These are phyloP conservation scores for Blastobasis adustella DNA, from an alignment of 2,888 invertebrate species.

Conservation along the genomic window DNA sequence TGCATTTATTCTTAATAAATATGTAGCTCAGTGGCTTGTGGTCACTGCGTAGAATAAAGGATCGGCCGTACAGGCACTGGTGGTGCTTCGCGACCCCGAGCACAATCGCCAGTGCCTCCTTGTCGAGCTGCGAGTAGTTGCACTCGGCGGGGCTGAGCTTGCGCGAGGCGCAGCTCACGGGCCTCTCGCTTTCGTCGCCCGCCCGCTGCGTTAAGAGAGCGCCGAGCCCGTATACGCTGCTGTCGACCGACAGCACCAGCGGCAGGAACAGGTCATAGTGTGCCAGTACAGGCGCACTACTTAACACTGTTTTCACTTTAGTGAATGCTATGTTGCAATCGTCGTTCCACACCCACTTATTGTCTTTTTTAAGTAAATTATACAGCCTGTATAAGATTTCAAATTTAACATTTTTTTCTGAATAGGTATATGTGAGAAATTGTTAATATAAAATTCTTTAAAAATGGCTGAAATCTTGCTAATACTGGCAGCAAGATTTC, in stretches of 20 bases:
- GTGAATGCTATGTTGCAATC: too few species aligned
- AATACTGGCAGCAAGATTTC: constrained; percentile 17
- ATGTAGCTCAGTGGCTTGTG: too few species aligned
- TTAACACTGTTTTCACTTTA: too few species aligned
- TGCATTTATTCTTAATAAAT: too few species aligned
- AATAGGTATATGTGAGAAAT: constrained; percentile 4
- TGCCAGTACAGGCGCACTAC: background rate
- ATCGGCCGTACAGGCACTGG: too few species aligned
- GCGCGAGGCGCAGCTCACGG: background rate
- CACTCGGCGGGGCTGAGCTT: too few species aligned
- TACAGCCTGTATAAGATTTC: constrained; percentile 4
- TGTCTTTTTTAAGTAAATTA: background rate
- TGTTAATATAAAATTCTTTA: constrained; percentile 12
- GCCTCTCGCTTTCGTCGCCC: background rate
- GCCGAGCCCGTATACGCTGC: background rate
- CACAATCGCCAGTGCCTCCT: too few species aligned
- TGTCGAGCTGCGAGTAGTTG: too few species aligned
- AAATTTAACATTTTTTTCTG: background rate
- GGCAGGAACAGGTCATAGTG: background rate
- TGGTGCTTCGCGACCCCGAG: too few species aligned
- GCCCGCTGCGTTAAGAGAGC: background rate
- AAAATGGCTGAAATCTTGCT: constrained; percentile 14
- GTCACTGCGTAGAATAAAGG: too few species aligned
- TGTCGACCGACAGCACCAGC: background rate
- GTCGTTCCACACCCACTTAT: constrained; percentile 1